A percentile compares a stretch with the other conserved stretches of the same genome.
Evolutionary conservation across 2,888 invertebrate genomes (phyloP).

Genomic region (Troilus luridus): DNA sequence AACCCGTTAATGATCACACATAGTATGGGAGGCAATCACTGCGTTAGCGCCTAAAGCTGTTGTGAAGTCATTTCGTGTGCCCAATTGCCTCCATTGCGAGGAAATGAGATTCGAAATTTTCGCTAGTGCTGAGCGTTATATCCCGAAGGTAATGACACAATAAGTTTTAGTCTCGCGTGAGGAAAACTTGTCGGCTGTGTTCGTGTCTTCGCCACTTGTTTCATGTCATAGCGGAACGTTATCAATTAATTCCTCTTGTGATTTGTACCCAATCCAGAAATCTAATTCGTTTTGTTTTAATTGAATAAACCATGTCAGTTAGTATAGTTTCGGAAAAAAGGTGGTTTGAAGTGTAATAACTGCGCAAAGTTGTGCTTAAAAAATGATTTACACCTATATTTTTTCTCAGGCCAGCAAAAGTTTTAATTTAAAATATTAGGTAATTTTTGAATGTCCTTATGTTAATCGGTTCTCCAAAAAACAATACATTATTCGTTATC

Average conservation of each 20-base stretch:
- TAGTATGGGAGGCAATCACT: background rate
- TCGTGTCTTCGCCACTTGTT: background rate
- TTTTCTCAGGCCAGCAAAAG: no score
- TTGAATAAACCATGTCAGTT: no score
- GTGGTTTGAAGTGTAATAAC: no score
- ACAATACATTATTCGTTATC: no score
- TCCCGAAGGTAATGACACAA: background rate
- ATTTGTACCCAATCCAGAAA: background rate
- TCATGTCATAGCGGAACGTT: background rate
- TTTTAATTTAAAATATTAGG: no score
- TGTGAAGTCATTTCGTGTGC: constrained; percentile 15
- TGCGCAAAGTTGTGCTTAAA: no score
- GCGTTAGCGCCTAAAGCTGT: background rate
- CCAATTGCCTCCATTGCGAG: background rate
- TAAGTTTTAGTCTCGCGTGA: background rate
- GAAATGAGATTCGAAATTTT: background rate
- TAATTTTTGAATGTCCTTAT: no score
- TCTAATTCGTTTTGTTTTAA: no score
- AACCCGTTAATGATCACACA: background rate
- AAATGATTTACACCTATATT: no score
- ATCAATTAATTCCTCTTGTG: background rate
- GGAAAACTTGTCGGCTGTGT: background rate
- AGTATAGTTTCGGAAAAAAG: no score
- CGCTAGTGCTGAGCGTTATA: background rate
- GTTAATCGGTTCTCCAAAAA: no score